Percentiles rank a stretch among this genome's conserved stretches.
Conservation (phyloP, 2,797 vertebrate species). For the Gallinago nigripennis region DNA sequence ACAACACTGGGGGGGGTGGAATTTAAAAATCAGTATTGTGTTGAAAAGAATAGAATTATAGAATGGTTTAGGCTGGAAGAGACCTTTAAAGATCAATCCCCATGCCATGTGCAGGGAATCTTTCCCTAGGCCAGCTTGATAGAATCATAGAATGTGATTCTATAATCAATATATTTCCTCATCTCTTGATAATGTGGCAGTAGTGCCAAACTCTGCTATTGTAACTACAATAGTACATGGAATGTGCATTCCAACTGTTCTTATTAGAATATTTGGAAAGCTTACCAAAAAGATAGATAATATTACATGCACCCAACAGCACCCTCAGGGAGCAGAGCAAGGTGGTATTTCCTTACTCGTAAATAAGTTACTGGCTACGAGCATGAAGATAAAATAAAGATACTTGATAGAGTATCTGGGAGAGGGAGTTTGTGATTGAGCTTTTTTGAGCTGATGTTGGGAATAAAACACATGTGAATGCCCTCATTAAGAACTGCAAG, state of each 20-base stretch:
- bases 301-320: not conserved
- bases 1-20: no score
- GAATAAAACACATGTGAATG: not conserved
- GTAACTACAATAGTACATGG: not conserved
- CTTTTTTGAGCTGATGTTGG: not conserved
- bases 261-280: not conserved
- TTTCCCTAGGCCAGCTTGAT: not conserved
- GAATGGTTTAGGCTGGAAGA: not conserved
- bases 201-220: not conserved
- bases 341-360: not conserved
- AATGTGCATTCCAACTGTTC: not conserved
- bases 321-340: not conserved
- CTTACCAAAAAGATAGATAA: not conserved
- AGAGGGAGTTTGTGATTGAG: not conserved
- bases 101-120: not conserved
- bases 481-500: not conserved
- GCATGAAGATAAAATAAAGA: not conserved
- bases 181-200: not conserved
- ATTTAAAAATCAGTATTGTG: not conserved
- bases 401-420: not conserved
- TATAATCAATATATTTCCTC: not conserved
- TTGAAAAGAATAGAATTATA: not conserved
- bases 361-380: not conserved
- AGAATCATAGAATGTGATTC: not conserved
- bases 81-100: not conserved